Evolutionary conservation across 2,113 vertebrate genomes (phyloP).

Genomic region (Neodontobutis hainanensis): DNA sequence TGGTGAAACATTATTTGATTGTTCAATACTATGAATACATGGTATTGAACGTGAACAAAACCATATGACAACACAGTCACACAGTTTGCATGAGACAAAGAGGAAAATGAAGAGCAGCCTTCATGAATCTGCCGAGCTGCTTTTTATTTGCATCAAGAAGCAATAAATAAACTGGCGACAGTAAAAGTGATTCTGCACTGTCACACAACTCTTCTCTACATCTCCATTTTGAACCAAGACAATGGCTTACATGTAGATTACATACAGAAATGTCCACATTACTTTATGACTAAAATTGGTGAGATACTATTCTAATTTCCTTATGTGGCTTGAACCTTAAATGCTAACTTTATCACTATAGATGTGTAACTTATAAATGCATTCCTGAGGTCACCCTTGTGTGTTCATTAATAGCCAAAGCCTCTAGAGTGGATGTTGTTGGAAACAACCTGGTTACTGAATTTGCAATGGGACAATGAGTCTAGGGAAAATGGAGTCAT

Average conservation of each 20-base stretch:
- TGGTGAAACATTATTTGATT: not conserved
- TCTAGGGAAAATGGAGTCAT: not conserved
- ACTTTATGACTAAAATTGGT: too few relatives aligned
- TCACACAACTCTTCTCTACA: constrained; percentile 6
- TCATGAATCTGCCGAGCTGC: not conserved
- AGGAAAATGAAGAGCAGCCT: constrained; percentile 28
- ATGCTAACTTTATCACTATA: constrained; percentile 19
- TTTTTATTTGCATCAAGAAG: constrained; percentile 52
- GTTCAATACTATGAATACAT: too few relatives aligned
- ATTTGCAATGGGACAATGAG: not conserved
- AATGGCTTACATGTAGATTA: not conserved
- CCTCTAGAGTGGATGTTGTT: constrained; percentile 54
- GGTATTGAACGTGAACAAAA: too few relatives aligned
- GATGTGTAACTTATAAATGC: constrained; percentile 35
- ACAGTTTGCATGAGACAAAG: constrained; percentile 45
- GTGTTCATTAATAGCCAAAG: constrained; percentile 43
- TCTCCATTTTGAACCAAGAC: not conserved
- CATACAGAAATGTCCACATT: too few relatives aligned
- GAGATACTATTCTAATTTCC: not conserved
- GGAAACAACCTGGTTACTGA: constrained; percentile 54
- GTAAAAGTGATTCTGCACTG: constrained; percentile 8
- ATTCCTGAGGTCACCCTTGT: constrained; percentile 24
- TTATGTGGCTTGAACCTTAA: not conserved
- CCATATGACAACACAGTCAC: not conserved
- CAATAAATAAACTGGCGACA: constrained; percentile 17